phyloP scores from a whole-genome alignment of 2,888 invertebrate genomes.

The Hirtodrosophila histrioides region DNA sequence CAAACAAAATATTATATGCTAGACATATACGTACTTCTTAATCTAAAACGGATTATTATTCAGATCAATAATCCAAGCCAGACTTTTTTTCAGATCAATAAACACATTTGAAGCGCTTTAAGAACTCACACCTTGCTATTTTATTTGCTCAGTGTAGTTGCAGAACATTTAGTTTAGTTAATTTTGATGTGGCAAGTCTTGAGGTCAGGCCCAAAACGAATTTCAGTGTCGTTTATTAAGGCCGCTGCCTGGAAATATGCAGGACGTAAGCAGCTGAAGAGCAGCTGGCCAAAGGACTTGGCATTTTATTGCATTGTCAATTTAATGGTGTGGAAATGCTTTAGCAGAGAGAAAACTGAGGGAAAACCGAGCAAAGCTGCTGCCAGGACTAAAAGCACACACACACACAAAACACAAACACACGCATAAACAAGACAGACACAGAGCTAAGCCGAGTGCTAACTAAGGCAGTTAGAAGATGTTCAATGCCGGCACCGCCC shows the following conservation, averaged over 20 bases:
- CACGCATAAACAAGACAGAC: constrained; percentile 55
- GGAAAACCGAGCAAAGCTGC: constrained; percentile 35
- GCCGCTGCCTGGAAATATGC: constrained; percentile 55
- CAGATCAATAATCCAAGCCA: no score
- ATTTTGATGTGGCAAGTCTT: constrained; percentile 2
- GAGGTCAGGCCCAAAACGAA: constrained; percentile 26
- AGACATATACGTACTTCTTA: no score
- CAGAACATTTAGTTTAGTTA: no score
- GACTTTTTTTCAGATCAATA: no score
- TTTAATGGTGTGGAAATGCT: constrained; percentile 80
- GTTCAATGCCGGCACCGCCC: constrained; percentile 53
- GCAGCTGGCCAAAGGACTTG: constrained; percentile 60
- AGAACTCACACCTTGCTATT: neutral
- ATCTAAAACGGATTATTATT: no score
- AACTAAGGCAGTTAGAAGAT: constrained; percentile 71
- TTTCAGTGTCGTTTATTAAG: constrained; percentile 61
- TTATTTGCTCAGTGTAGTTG: neutral
- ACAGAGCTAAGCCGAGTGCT: constrained; percentile 64
- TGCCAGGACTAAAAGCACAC: constrained; percentile 20
- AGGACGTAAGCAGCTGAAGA: constrained; percentile 35
- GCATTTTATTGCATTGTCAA: constrained; percentile 79
- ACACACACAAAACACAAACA: constrained; percentile 7
- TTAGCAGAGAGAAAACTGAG: constrained; percentile 50
- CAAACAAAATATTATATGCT: no score
- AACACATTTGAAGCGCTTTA: no score